Percentiles rank a stretch among this genome's conserved stretches.
Evolutionary conservation across 2,888 invertebrate genomes (phyloP).

Genomic region (Minunthozetes semirufus): DNA sequence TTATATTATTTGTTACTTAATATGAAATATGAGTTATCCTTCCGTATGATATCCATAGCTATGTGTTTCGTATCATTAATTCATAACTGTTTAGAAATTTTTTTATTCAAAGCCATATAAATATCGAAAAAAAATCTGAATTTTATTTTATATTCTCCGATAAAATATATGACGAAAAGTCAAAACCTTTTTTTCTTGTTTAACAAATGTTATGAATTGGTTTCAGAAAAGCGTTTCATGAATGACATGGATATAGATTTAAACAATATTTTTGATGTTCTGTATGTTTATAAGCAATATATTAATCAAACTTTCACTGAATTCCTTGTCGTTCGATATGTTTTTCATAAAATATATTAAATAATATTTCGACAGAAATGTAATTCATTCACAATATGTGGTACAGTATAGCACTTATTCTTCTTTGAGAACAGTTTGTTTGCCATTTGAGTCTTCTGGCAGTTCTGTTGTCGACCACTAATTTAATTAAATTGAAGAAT

Average conservation of each 20-base stretch:
- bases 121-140: no score
- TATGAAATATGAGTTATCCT: no score
- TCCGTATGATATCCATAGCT: no score
- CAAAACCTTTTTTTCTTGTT: no score
- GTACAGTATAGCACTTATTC: not conserved
- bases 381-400: constrained; percentile 4
- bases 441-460: not conserved
- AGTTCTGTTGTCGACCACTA: not conserved
- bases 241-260: not conserved
- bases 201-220: not conserved
- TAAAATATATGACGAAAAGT: no score
- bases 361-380: not conserved
- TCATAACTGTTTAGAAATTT: no score
- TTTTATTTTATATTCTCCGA: no score
- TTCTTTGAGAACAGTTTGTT: not conserved
- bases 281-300: not conserved
- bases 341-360: constrained; percentile 5
- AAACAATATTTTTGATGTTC: constrained; percentile 4
- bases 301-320: constrained; percentile 3
- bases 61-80: no score
- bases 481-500: constrained; percentile 6
- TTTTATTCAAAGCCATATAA: no score
- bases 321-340: not conserved
- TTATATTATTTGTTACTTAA: no score
- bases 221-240: not conserved